Percentiles rank a stretch among this genome's conserved stretches.
Conservation (phyloP, 1,140 invertebrate genomes). For the Bombus confusus region DNA sequence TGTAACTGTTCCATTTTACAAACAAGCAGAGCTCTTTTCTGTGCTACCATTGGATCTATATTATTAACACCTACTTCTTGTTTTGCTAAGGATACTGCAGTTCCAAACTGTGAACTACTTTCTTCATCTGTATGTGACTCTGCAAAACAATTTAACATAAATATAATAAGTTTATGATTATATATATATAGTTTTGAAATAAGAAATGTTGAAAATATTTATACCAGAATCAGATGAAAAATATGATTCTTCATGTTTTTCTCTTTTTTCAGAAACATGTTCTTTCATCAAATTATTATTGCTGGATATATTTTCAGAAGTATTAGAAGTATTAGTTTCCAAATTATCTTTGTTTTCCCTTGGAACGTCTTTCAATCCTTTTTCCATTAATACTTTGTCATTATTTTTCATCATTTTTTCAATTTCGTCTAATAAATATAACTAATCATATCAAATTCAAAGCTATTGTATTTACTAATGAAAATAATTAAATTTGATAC, state of each 20-base stretch:
- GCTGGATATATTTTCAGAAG: not conserved
- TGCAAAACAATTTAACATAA: not conserved
- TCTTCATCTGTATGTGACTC: not conserved
- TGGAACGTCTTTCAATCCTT: not conserved
- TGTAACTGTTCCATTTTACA: constrained; percentile 57
- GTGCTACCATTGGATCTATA: constrained; percentile 60
- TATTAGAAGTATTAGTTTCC: not conserved
- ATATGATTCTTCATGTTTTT: not conserved
- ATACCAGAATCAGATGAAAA: constrained; percentile 8
- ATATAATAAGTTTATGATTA: not conserved
- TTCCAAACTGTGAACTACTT: constrained; percentile 40
- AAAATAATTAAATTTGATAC: not conserved
- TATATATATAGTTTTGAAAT: not conserved
- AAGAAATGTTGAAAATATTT: not conserved
- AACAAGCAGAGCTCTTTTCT: constrained; percentile 60
- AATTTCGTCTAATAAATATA: not conserved
- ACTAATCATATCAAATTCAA: not conserved
- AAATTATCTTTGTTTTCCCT: not conserved
- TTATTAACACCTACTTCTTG: constrained; percentile 59
- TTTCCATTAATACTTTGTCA: not conserved
- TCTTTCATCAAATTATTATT: not conserved
- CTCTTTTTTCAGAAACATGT: no score
- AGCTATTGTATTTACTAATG: not conserved
- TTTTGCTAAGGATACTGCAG: constrained; percentile 40
- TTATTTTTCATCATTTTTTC: no score